phyloP scores from a whole-genome alignment of 2,797 vertebrate species.

The Pteropus rufus region DNA sequence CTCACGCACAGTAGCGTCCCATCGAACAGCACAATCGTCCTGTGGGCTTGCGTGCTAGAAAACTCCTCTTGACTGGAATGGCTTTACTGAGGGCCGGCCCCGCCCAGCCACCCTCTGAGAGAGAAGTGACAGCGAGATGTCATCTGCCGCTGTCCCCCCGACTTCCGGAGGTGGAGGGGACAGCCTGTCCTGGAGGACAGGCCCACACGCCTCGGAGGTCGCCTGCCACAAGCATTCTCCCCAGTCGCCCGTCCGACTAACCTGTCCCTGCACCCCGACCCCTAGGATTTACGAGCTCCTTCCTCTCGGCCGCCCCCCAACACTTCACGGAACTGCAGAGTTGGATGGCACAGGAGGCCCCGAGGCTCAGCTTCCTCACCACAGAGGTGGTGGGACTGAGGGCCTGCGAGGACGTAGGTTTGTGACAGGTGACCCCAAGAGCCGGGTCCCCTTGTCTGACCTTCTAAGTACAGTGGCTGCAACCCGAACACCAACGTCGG shows the following conservation, averaged over 20 bases:
- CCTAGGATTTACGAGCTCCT: background rate
- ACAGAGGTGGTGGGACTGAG: background rate
- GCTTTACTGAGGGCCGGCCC: background rate
- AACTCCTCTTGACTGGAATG: background rate
- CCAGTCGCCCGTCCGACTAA: background rate
- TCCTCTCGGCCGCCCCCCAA: no score
- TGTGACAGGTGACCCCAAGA: background rate
- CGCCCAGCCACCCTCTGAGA: background rate
- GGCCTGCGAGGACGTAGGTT: background rate
- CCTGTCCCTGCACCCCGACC: background rate
- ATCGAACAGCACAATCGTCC: fast-evolving
- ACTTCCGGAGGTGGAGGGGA: background rate
- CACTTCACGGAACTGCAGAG: background rate
- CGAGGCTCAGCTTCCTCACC: background rate
- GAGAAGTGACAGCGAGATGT: background rate
- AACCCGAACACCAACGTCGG: background rate
- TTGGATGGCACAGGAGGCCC: background rate
- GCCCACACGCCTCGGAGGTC: no score
- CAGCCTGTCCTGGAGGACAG: no score
- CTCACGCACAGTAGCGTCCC: no score
- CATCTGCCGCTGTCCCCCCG: background rate
- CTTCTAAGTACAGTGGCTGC: no score
- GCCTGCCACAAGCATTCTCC: background rate
- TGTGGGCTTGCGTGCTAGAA: background rate
- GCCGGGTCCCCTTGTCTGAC: no score